phyloP scores from a whole-genome alignment of 2,797 vertebrate genomes.

The Sebastes iracundus region DNA sequence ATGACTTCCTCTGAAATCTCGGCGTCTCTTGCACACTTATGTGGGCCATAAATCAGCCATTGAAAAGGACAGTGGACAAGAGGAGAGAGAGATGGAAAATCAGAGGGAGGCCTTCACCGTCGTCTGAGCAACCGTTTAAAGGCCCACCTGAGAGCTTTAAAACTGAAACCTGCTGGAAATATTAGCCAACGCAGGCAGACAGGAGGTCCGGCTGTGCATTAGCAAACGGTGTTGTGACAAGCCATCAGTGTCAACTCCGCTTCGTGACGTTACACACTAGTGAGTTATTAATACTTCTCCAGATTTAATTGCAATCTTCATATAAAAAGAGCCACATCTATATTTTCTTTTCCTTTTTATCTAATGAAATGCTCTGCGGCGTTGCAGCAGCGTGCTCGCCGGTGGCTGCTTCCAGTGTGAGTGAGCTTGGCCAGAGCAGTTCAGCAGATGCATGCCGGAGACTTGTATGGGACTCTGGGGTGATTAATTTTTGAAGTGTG shows the following conservation, averaged over 20 bases:
- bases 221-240: conserved; percentile 80
- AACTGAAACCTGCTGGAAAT: conserved; percentile 86
- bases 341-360: background rate
- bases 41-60: conserved; percentile 87
- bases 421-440: conserved; percentile 55
- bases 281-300: conserved; percentile 42
- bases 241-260: conserved; percentile 57
- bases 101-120: conserved; percentile 79
- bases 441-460: conserved; percentile 66
- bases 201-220: conserved; percentile 72
- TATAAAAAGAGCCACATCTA: conserved; percentile 29
- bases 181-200: conserved; percentile 78
- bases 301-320: conserved; percentile 59
- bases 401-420: conserved; percentile 23
- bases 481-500: conserved; percentile 83
- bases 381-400: conserved; percentile 30
- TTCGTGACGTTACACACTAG: conserved; percentile 43
- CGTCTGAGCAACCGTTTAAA: conserved; percentile 87
- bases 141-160: conserved; percentile 88
- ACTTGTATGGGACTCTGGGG: conserved; percentile 74
- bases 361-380: conserved; percentile 26
- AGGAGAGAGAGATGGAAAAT: conserved; percentile 83
- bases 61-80: conserved; percentile 88
- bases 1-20: conserved; percentile 85
- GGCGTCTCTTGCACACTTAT: conserved; percentile 80